Evolutionary conservation across 2,797 vertebrate genomes (phyloP), one percentile per base, ranked within the genome.

Genomic region (Leuciscus waleckii): DNA sequence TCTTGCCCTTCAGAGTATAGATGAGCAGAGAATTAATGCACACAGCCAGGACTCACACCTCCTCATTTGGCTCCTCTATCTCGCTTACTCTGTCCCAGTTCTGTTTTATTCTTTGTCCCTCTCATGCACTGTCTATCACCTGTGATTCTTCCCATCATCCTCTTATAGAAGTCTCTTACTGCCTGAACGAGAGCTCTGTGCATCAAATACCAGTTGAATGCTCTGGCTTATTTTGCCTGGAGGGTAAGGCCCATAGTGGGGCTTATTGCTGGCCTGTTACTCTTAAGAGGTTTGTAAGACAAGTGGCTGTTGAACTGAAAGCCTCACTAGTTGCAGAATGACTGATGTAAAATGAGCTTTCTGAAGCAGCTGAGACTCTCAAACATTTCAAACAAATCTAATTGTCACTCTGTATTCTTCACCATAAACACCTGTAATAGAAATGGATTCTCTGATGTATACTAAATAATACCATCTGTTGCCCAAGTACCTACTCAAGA

Each of bases 221-320:
- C 37, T 41, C 17, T 43, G 23, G 73, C 39, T 74, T 26, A 46
- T 43, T 58, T 51, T 79, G 19, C 61, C 79, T 51, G 26, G 26
- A 77, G 63, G 49, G 58, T 83, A 39, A n/a, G 61, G 46, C 54
- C 56, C 76, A 86, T 54, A 41, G 41, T 56, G 61, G 76, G 81
- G 76, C 68, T 73, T 87, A 85, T 51, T 86, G 74, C 63, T 4
- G 23, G 41, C 37, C 54, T 81, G 73, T 81, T 67, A 81, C 37
- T 81, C 71, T 76, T 21, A 67, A 88, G 37, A 85, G 83, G 74
- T 70, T 77, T 88, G 68, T 43, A 43, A 77, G 76, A 74, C 70
- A 88, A 88, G 81, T 80, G 87, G 63, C 39, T 81, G 81, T 84
- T 86, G 81, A 86, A 79, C 63, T 76, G 23, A 83, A 79, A 32